Evolutionary conservation across 1,140 invertebrate genomes (phyloP), one percentile per base, ranked within the genome.

Genomic region (Colletes latitarsis): DNA sequence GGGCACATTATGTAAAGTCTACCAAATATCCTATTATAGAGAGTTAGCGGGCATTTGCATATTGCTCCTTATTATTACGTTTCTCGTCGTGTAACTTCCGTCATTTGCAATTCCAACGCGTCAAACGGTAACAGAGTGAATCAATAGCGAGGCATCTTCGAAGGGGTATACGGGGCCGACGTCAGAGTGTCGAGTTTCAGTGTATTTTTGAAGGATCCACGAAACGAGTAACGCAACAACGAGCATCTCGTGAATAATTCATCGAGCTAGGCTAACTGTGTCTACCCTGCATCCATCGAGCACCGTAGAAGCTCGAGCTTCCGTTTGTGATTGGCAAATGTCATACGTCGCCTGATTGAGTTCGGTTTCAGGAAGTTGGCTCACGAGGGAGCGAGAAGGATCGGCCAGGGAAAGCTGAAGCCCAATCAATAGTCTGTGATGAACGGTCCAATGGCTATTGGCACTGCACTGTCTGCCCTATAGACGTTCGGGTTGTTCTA

Each of bases 381-480:
- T n/a, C 21, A 21, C 41, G 46, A n/a, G 52, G 46, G 53, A 41
- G 10, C 19, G 73, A 81, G 52, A 76, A 76, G 75, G 66, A 53
- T 58, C 58, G 60, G 46, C n/a, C n/a, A 63, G 53, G 53, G 76
- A 79, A 84, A 79, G 75, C 67, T 39, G 14, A 74, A 71, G 68
- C 52, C 69, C 86, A 87, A 88, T 88, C 85, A 84, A 88, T 88
- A 85, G 73, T 73, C 75, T 39, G 66, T 82, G 82, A 88, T 88
- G 86, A 88, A 88, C 85, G 75, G 73, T 82, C 78, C 71, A 82
- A 82, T 77, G 81, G 85, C 78, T 82, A 88, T 89, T 84, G 88
- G 76, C 76, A 83, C 43, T 70, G 83, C 70, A 77, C 66, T 66
- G 86, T 52, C 64, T 70, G 64, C 79, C 76, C 68, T 82, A 81